Evolutionary conservation across 2,113 vertebrate genomes (phyloP).

Genomic region (Nannobrachium achirus): DNA sequence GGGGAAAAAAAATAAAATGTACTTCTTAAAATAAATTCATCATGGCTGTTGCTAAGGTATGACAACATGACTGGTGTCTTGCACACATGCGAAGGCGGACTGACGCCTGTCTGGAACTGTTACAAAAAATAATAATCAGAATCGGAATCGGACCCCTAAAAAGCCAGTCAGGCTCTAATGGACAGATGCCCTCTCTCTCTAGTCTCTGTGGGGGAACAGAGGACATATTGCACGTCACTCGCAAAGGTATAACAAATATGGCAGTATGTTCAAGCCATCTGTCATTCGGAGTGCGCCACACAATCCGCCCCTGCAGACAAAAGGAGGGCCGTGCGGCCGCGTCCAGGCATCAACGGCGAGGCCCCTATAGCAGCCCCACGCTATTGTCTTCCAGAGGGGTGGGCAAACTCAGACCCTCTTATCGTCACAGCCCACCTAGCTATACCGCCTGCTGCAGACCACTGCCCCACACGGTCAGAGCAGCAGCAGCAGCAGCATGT

Average conservation of each 20-base stretch:
- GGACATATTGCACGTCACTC: constrained; percentile 88
- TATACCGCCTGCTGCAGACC: constrained; percentile 26
- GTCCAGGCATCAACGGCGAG: constrained; percentile 66
- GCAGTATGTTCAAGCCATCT: constrained; percentile 88
- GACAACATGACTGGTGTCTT: too few relatives aligned
- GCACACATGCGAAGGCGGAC: too few relatives aligned
- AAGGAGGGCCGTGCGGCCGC: constrained; percentile 69
- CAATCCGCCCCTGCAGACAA: constrained; percentile 77
- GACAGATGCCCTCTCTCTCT: constrained; percentile 88
- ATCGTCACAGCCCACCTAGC: constrained; percentile 40
- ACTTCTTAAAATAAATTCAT: too few relatives aligned
- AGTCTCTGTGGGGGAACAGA: constrained; percentile 83
- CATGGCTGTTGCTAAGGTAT: too few relatives aligned
- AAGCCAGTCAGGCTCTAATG: too few relatives aligned
- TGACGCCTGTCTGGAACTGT: too few relatives aligned
- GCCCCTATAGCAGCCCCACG: constrained; percentile 56
- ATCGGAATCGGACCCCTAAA: too few relatives aligned
- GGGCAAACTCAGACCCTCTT: constrained; percentile 64
- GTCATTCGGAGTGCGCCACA: constrained; percentile 84
- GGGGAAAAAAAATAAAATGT: too few relatives aligned
- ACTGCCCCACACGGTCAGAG: constrained; percentile 23
- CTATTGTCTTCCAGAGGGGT: constrained; percentile 73
- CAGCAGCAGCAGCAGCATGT: constrained; percentile 30
- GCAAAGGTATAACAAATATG: constrained; percentile 91
- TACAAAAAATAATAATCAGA: too few relatives aligned